Evolutionary conservation across 2,113 vertebrate species (phyloP).

Genomic region (Dermatemys mawii): DNA sequence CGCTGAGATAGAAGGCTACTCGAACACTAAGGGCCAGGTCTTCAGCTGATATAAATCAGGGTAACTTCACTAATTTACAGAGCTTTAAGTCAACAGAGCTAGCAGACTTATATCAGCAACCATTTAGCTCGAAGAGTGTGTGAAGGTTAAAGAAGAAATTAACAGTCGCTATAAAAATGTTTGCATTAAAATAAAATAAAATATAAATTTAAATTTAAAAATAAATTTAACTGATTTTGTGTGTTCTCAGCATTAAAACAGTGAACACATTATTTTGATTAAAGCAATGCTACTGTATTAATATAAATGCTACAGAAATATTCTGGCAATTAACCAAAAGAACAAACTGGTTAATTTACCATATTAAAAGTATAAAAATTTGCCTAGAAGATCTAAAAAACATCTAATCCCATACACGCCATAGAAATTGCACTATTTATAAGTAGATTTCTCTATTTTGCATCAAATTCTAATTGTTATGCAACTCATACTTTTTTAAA

Average conservation of each 20-base stretch:
- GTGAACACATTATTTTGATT: background rate
- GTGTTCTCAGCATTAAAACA: background rate
- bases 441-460: background rate
- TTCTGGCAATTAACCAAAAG: background rate
- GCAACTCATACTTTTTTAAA: background rate
- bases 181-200: background rate
- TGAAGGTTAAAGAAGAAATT: background rate
- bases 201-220: background rate
- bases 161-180: background rate
- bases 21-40: background rate
- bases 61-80: background rate
- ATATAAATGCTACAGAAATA: background rate
- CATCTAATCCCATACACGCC: background rate
- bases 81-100: background rate
- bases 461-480: background rate
- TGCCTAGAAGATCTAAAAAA: background rate
- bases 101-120: background rate
- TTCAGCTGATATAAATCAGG: background rate
- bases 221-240: background rate
- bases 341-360: background rate
- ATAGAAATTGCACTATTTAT: background rate
- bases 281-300: background rate
- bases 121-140: background rate
- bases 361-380: background rate
- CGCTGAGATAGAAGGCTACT: background rate